Evolutionary conservation across 2,113 vertebrate species (phyloP).

Genomic region (Oreochromis aureus): DNA sequence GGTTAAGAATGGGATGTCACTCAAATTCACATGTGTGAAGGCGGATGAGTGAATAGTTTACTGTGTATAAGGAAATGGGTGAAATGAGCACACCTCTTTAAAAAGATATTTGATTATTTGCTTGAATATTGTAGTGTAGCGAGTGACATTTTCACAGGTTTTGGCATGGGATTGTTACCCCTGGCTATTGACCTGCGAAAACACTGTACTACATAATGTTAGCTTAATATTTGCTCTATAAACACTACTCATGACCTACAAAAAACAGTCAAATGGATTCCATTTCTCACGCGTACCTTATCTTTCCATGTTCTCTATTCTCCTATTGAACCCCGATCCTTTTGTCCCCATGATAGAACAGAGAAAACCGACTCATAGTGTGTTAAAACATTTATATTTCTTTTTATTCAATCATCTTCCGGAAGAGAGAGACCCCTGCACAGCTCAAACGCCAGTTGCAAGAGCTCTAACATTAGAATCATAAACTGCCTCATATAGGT

Average conservation of each 20-base stretch:
- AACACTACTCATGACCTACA: background rate
- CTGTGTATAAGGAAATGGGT: background rate
- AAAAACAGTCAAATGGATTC: background rate
- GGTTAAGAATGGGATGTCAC: background rate
- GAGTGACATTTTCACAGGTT: background rate
- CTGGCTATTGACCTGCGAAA: background rate
- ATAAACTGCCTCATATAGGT: too few species aligned
- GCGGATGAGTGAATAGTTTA: background rate
- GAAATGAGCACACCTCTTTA: background rate
- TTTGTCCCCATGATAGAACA: too few species aligned
- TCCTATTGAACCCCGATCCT: too few species aligned
- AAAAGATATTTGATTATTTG: background rate
- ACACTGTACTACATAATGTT: background rate
- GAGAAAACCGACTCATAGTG: too few species aligned
- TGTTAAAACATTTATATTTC: too few species aligned
- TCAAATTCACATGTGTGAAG: background rate
- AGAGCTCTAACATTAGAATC: too few species aligned
- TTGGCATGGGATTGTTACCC: background rate
- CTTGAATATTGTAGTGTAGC: background rate
- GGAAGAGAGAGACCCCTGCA: too few species aligned
- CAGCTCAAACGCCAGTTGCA: too few species aligned
- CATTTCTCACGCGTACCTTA: background rate
- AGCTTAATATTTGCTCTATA: background rate
- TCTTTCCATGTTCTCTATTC: background rate
- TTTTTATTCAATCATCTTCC: too few species aligned